Conservation (phyloP, 2,888 invertebrate species). For the Chaitophorus viminalis region DNA sequence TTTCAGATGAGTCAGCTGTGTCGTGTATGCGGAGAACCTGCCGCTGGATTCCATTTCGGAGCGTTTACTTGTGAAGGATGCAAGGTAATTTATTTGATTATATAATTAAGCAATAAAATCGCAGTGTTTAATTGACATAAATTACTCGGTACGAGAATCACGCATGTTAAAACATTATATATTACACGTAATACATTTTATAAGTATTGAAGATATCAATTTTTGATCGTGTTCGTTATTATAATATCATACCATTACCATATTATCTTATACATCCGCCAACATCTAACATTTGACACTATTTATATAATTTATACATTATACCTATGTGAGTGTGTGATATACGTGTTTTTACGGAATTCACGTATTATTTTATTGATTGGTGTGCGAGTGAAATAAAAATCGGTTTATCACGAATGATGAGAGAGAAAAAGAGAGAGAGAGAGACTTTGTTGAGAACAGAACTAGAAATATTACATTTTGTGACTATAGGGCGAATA, state of each 20-base stretch:
- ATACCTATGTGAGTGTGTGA: too few species aligned
- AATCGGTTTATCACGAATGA: too few species aligned
- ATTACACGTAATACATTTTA: neutral
- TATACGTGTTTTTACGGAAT: too few species aligned
- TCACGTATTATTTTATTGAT: too few species aligned
- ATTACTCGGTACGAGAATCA: neutral
- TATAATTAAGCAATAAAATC: constrained; percentile 10
- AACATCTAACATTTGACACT: neutral
- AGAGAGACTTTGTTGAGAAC: too few species aligned
- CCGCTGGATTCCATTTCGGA: constrained; percentile 94
- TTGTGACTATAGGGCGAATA: neutral
- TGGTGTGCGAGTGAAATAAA: too few species aligned
- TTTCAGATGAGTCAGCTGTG: constrained; percentile 95
- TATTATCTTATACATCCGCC: neutral
- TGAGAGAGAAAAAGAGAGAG: too few species aligned
- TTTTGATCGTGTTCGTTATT: neutral
- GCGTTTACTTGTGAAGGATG: constrained; percentile 96
- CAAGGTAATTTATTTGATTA: constrained; percentile 76
- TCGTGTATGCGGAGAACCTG: constrained; percentile 94
- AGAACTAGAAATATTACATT: neutral
- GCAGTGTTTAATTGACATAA: neutral
- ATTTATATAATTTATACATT: too few species aligned
- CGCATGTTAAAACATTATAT: neutral
- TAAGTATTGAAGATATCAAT: neutral
- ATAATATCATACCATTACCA: neutral